These are phyloP conservation scores for Mamestra brassicae DNA, from an alignment of 2,888 invertebrate species.

Conservation along the genomic window DNA sequence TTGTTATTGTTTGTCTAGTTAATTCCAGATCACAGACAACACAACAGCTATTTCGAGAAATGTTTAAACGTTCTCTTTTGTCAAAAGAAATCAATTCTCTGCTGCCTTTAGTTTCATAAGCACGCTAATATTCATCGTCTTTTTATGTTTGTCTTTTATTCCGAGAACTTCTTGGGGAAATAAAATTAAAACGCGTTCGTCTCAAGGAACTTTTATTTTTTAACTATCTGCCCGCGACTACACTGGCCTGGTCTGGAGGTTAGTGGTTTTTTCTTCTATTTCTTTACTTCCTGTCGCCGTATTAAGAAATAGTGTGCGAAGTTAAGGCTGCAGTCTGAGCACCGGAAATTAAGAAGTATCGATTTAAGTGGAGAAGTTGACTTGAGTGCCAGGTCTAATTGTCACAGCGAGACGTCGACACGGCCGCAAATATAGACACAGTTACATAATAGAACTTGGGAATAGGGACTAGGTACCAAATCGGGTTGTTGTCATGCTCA, in stretches of 20 bases:
- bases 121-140: conserved; percentile 32
- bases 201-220: conserved; percentile 46
- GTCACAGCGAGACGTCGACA: not conserved
- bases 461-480: conserved; percentile 1
- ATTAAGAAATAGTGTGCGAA: conserved; percentile 55
- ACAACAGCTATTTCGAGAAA: conserved; percentile 29
- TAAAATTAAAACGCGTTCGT: conserved; percentile 53
- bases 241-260: conserved; percentile 44
- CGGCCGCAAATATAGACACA: not conserved
- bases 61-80: conserved; percentile 21
- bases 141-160: conserved; percentile 36
- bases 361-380: conserved; percentile 38
- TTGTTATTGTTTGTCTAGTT: conserved; percentile 11
- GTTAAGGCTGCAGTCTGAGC: conserved; percentile 37
- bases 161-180: conserved; percentile 40
- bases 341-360: conserved; percentile 59
- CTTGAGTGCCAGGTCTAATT: conserved; percentile 14
- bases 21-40: conserved; percentile 14
- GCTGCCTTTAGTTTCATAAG: conserved; percentile 28
- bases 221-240: conserved; percentile 50
- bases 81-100: conserved; percentile 24
- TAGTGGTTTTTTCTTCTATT: conserved; percentile 53
- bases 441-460: not conserved
- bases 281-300: conserved; percentile 54
- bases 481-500: not conserved